Conservation (phyloP, 2,113 vertebrate species). For the Eleginops maclovinus region DNA sequence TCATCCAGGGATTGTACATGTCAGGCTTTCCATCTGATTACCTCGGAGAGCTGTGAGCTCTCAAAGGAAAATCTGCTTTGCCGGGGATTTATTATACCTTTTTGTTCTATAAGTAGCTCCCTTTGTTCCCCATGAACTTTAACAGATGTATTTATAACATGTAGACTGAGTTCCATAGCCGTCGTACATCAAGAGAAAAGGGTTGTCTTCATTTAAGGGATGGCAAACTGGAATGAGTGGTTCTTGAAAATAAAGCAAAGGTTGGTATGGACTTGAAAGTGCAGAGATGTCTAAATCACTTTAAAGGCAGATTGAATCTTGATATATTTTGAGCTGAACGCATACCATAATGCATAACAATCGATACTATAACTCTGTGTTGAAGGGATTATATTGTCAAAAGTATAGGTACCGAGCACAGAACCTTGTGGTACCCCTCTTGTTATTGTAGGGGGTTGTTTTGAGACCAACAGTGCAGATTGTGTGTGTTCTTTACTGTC, state of each 20-base stretch:
- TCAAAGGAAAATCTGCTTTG: constrained; percentile 61
- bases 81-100: constrained; percentile 5
- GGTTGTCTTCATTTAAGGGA: not conserved
- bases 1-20: constrained; percentile 57
- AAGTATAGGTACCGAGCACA: not conserved
- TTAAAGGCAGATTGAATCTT: not conserved
- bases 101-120: constrained; percentile 8
- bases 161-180: not conserved
- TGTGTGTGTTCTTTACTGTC: not conserved
- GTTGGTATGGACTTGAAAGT: not conserved
- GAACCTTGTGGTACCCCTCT: not conserved
- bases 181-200: not conserved
- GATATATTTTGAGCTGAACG: too few relatives aligned
- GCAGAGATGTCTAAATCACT: not conserved
- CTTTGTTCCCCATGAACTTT: constrained; percentile 5
- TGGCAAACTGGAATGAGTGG: not conserved
- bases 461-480: not conserved
- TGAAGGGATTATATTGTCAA: not conserved
- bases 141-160: not conserved
- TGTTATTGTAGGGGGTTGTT: not conserved
- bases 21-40: constrained; percentile 63
- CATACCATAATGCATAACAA: not conserved
- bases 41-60: constrained; percentile 21
- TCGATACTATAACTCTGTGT: not conserved
- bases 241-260: not conserved